These are phyloP conservation scores for Pygoscelis antarcticus DNA, from an alignment of 2,113 vertebrate species.

Conservation along the genomic window DNA sequence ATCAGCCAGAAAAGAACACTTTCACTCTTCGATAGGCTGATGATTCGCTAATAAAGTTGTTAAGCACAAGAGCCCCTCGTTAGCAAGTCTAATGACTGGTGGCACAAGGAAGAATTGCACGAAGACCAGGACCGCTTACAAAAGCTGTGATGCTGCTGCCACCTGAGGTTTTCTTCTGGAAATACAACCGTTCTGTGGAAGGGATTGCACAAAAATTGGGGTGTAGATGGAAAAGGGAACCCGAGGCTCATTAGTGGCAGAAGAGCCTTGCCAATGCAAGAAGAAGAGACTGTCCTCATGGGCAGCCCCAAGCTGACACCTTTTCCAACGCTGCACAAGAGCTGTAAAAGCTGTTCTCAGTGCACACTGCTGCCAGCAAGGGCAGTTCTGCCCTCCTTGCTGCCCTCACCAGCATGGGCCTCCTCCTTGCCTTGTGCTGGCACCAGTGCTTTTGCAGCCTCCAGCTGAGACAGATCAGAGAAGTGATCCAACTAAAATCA, in stretches of 20 bases:
- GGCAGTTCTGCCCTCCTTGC: not conserved
- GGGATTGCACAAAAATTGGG: not conserved
- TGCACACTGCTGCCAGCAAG: accelerated
- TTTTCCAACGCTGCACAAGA: not conserved
- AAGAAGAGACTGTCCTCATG: not conserved
- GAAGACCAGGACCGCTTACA: not conserved
- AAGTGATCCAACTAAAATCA: not conserved
- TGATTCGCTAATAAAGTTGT: not conserved
- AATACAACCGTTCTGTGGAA: not conserved
- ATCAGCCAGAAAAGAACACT: not conserved
- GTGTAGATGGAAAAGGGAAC: not conserved
- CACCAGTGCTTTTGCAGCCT: not conserved
- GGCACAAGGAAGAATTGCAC: not conserved
- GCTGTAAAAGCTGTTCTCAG: not conserved
- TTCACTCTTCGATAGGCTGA: not conserved
- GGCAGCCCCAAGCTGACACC: not conserved
- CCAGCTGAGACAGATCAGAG: not conserved
- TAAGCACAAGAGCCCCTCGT: not conserved
- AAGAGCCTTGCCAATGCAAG: not conserved
- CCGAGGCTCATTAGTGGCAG: not conserved
- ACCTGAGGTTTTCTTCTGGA: conserved; percentile 51
- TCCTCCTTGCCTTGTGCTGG: not conserved
- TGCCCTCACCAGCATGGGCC: not conserved
- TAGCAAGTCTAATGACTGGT: not conserved
- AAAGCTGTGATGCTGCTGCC: conserved; percentile 54